A percentile compares a stretch with the other conserved stretches of the same genome.
Evolutionary conservation across 2,113 vertebrate genomes (phyloP).

Genomic region (Plecotus auritus): DNA sequence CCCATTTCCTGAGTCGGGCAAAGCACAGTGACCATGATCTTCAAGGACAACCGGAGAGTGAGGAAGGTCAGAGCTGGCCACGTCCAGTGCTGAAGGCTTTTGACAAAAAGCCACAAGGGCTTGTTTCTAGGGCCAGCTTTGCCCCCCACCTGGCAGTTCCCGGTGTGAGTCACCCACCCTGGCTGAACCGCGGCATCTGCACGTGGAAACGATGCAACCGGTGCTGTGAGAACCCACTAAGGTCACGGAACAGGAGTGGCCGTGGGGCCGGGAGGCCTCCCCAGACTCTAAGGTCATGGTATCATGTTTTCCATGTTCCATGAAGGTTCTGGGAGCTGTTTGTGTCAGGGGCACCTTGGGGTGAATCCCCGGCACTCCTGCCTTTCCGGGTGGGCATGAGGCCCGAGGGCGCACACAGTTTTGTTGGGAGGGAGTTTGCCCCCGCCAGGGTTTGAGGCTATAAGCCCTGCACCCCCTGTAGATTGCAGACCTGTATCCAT

Average conservation of each 20-base stretch:
- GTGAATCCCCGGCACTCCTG: accelerated
- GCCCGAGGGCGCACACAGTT: accelerated
- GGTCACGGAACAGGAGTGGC: not conserved
- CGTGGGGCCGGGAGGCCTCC: accelerated
- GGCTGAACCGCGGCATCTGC: not conserved
- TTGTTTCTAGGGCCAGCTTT: not conserved
- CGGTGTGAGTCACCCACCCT: accelerated
- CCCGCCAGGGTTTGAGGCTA: accelerated
- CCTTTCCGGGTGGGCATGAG: accelerated
- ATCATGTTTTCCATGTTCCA: accelerated
- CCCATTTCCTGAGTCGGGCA: accelerated
- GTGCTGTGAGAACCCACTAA: not conserved
- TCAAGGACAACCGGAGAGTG: accelerated
- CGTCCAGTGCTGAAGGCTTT: accelerated
- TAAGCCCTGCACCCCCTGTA: accelerated
- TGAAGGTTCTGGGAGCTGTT: not conserved
- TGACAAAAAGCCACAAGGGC: not conserved
- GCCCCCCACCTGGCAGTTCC: no score
- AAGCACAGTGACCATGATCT: accelerated
- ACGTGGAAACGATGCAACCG: not conserved
- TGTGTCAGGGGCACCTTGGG: accelerated
- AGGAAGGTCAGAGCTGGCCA: accelerated
- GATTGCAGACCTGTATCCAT: accelerated
- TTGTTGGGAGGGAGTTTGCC: not conserved
- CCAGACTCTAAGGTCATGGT: not conserved